Percentiles rank a stretch among this genome's conserved stretches.
Conservation (phyloP, 2,888 invertebrate genomes). For the Axea sp. region DNA sequence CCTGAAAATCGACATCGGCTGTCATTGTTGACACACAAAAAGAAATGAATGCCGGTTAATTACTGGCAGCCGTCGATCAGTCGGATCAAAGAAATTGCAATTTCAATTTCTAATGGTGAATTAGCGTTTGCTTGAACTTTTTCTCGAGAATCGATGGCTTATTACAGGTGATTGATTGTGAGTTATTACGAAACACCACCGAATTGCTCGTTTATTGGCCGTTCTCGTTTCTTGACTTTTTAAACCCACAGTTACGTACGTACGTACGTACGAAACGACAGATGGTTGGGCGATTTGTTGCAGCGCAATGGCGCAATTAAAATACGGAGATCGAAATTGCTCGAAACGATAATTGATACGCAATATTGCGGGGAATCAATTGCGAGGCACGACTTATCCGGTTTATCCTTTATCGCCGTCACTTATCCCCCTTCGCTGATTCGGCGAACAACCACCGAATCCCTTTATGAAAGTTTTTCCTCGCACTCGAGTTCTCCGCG, state of each 20-base stretch:
- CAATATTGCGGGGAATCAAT: constrained; percentile 50
- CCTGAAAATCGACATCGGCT: constrained; percentile 11
- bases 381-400: constrained; percentile 26
- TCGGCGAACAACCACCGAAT: constrained; percentile 44
- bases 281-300: constrained; percentile 21
- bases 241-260: neutral
- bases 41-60: constrained; percentile 44
- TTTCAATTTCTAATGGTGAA: constrained; percentile 51
- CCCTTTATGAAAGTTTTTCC: constrained; percentile 59
- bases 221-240: neutral
- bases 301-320: constrained; percentile 10
- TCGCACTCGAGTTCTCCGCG: constrained; percentile 6
- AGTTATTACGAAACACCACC: constrained; percentile 22
- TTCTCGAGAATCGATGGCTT: constrained; percentile 24
- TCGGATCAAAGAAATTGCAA: constrained; percentile 51
- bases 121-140: constrained; percentile 24
- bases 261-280: neutral
- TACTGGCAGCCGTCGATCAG: constrained; percentile 28
- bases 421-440: constrained; percentile 56
- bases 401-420: constrained; percentile 58
- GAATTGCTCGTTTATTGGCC: constrained; percentile 2
- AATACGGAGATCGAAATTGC: constrained; percentile 10
- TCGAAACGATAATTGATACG: constrained; percentile 37
- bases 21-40: constrained; percentile 32
- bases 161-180: constrained; percentile 34